Evolutionary conservation across 2,888 invertebrate genomes (phyloP).

Genomic region (Psylliodes chrysocephalus): DNA sequence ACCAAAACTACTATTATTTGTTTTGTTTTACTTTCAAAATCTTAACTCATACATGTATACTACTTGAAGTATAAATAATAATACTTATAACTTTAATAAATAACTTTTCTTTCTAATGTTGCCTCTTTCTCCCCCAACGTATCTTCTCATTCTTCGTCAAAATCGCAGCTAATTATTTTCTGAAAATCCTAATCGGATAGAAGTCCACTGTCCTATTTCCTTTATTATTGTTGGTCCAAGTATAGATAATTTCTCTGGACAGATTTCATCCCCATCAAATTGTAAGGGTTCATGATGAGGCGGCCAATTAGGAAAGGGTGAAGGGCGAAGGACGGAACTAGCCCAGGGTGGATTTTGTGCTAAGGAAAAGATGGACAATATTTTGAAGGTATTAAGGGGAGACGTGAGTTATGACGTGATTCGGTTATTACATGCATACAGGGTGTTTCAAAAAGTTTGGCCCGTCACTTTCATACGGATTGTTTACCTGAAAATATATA

Average conservation of each 20-base stretch:
- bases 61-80: no score
- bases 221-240: conserved; percentile 39
- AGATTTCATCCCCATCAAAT: conserved; percentile 49
- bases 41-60: no score
- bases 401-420: no score
- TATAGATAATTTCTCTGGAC: conserved; percentile 44
- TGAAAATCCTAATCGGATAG: conserved; percentile 41
- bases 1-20: no score
- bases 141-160: conserved; percentile 1
- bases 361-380: conserved; percentile 20
- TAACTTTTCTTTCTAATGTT: no score
- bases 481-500: no score
- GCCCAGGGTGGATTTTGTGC: conserved; percentile 9
- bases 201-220: conserved; percentile 36
- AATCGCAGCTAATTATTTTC: conserved; percentile 35
- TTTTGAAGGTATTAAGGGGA: conserved; percentile 1
- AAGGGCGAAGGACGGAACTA: conserved; percentile 10
- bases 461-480: no score
- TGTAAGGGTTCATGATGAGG: conserved; percentile 45
- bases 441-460: no score
- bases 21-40: no score
- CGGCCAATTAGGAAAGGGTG: conserved; percentile 47
- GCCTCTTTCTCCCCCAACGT: conserved; percentile 4
- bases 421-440: no score
- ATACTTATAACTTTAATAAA: no score